These are phyloP conservation scores for Panagrolaimus sp. DNA, from an alignment of 1,140 invertebrate species.

Conservation along the genomic window DNA sequence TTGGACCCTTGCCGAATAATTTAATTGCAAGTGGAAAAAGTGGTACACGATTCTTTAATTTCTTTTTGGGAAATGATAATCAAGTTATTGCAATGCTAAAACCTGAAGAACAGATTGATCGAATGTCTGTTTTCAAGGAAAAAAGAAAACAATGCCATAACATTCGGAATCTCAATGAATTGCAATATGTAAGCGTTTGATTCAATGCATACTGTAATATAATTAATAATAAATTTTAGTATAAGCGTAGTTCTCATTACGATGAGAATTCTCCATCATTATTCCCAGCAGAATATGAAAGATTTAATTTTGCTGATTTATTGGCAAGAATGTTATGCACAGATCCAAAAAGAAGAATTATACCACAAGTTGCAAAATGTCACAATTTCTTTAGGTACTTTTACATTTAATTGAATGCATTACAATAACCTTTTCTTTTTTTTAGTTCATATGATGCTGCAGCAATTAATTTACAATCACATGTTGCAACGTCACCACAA, in stretches of 20 bases:
- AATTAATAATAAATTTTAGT: neutral
- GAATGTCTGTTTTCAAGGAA: neutral
- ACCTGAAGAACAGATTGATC: neutral
- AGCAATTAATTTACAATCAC: neutral
- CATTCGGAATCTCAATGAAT: constrained; percentile 7
- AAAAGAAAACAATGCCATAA: constrained; percentile 1
- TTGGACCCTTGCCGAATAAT: constrained; percentile 8
- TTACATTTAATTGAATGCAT: neutral
- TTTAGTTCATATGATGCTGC: neutral
- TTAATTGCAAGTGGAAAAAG: neutral
- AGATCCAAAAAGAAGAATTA: neutral
- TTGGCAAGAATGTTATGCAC: constrained; percentile 4
- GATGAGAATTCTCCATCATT: neutral
- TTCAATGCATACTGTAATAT: too few relatives aligned
- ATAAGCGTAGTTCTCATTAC: neutral
- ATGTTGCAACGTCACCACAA: neutral
- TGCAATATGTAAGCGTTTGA: constrained; percentile 14
- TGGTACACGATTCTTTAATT: constrained; percentile 1
- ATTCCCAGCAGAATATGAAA: neutral
- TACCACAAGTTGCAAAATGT: neutral
- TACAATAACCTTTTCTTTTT: neutral
- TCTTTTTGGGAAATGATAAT: neutral
- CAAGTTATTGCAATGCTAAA: constrained; percentile 1
- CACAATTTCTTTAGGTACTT: neutral
- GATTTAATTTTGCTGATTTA: constrained; percentile 4